Conservation (phyloP, 2,888 invertebrate species). For the Papilio demoleus region DNA sequence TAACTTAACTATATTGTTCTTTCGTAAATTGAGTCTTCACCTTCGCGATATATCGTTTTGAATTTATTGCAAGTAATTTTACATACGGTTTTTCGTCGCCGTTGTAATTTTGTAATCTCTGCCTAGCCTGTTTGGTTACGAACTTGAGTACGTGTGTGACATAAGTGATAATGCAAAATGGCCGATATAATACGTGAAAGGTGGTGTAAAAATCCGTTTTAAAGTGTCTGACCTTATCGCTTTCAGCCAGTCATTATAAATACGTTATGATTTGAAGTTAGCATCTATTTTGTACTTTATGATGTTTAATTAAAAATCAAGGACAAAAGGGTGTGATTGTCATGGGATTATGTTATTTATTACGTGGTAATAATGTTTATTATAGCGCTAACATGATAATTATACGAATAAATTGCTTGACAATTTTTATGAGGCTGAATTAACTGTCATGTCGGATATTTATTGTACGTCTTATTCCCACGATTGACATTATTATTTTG, state of each 20-base stretch:
- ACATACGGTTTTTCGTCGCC: no score
- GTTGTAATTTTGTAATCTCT: no score
- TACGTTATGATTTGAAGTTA: not conserved
- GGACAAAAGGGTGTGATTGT: conserved; percentile 15
- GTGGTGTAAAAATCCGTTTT: not conserved
- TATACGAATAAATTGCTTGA: conserved; percentile 10
- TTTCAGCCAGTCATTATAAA: not conserved
- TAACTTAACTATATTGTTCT: conserved; percentile 9
- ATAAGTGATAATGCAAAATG: not conserved
- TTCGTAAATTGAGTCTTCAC: not conserved
- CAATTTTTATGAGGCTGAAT: conserved; percentile 1
- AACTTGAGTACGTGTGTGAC: not conserved
- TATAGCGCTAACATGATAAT: conserved; percentile 12
- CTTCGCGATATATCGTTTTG: no score
- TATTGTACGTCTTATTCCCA: not conserved
- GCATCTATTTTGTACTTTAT: not conserved
- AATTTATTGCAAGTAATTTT: no score
- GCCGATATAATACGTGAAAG: not conserved
- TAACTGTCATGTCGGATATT: not conserved
- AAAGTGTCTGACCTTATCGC: not conserved
- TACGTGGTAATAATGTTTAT: conserved; percentile 9
- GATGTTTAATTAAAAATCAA: conserved; percentile 4
- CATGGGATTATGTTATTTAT: conserved; percentile 25
- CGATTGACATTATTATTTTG: not conserved
- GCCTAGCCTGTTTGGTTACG: not conserved